phyloP scores from a whole-genome alignment of 2,113 vertebrate species.

The Nycticorax nycticorax region DNA sequence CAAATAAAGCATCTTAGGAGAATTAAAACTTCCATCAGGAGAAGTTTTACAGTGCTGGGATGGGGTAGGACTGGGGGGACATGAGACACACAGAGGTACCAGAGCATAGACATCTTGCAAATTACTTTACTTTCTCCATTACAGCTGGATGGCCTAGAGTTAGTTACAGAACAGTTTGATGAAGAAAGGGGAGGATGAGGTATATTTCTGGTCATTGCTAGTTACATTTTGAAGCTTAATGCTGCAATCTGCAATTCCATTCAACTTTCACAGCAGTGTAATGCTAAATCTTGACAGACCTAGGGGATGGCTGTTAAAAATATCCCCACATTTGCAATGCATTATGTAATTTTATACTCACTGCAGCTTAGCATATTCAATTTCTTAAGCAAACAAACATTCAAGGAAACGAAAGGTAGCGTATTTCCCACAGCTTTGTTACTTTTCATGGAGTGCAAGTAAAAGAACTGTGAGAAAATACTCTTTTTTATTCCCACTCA shows the following conservation, averaged over 20 bases:
- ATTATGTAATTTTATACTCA: background rate
- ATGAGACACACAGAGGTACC: background rate
- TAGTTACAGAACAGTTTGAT: background rate
- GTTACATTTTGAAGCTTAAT: background rate
- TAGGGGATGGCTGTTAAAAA: background rate
- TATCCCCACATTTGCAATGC: background rate
- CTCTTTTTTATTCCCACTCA: background rate
- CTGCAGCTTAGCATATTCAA: background rate
- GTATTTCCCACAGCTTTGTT: background rate
- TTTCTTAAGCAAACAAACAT: constrained; percentile 30
- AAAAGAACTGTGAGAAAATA: background rate
- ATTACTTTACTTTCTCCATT: background rate
- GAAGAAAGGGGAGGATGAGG: background rate
- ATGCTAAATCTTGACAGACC: background rate
- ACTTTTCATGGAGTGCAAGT: background rate
- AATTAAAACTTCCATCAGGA: background rate
- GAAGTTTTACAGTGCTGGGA: background rate
- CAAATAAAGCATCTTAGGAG: background rate
- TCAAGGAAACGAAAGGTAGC: background rate
- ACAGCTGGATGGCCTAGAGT: background rate
- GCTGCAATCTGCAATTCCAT: background rate
- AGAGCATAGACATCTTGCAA: background rate
- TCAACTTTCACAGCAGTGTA: background rate
- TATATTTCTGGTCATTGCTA: background rate
- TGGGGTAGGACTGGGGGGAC: background rate